Evolutionary conservation across 2,888 invertebrate species (phyloP).

Genomic region (Anagyrus pseudococci): DNA sequence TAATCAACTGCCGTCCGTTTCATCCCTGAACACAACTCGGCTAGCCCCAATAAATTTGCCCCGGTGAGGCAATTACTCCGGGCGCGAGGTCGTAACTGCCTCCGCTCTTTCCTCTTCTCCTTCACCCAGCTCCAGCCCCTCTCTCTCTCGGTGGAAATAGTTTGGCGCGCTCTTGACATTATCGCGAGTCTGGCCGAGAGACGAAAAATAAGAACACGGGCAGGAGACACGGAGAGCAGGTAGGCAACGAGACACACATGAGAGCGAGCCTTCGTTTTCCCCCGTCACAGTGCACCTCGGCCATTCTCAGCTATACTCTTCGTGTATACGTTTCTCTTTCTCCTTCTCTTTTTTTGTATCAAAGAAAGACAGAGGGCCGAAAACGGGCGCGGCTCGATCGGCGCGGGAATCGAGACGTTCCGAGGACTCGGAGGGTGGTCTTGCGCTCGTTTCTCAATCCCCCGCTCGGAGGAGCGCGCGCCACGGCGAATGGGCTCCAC

Average conservation of each 20-base stretch:
- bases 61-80: constrained; percentile 56
- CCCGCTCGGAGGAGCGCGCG: too few species aligned
- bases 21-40: constrained; percentile 46
- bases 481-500: constrained; percentile 43
- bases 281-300: background rate
- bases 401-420: constrained; percentile 43
- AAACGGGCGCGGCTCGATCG: constrained; percentile 7
- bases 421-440: constrained; percentile 57
- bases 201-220: constrained; percentile 4
- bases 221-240: constrained; percentile 43
- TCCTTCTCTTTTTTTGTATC: constrained; percentile 19
- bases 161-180: constrained; percentile 29
- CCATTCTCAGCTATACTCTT: too few species aligned
- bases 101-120: constrained; percentile 7
- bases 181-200: constrained; percentile 10
- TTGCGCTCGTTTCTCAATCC: constrained; percentile 55
- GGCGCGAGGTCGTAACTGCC: constrained; percentile 33
- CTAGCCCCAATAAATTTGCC: constrained; percentile 53
- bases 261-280: constrained; percentile 16
- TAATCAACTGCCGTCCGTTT: constrained; percentile 43
- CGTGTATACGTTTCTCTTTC: constrained; percentile 2
- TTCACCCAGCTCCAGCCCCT: background rate
- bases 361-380: background rate
- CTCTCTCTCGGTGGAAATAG: constrained; percentile 23
- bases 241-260: constrained; percentile 47